Evolutionary conservation across 2,113 vertebrate species (phyloP), one percentile per base, ranked within the genome.

Genomic region (Mobula hypostoma): DNA sequence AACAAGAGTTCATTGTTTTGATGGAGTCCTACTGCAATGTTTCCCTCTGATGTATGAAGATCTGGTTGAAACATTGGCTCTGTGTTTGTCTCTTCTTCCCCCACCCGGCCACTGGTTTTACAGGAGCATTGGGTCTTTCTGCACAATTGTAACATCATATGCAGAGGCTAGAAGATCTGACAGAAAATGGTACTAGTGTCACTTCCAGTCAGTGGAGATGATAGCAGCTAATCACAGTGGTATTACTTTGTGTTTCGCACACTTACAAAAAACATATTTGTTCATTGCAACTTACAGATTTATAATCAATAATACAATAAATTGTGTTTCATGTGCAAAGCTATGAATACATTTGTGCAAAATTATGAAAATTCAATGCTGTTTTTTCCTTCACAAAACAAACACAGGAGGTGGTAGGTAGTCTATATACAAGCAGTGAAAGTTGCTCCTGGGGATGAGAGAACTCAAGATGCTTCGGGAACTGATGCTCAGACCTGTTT

Each of bases 401-500:
- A 19, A 12, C 19, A 21, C 74, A 74, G 14, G 36, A 7, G 74
- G 36, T 5, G 90, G 27, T 32, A 92, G 90, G 27, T 32, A 70
- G 88, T 36, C 2, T 19, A 15, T 21, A 36, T 63, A 7, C 63
- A 9, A 63, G 17, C 1, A 21, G 2, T 48, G 8, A 6, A 19
- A 29, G 61, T 32, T 66, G 85, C 85, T 63, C 85, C 85, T 56
- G 27, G 40, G 91, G 11, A 72, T 91, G 27, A 91, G 61, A 27
- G 19, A 63, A 66, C 5, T 93, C 70, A 56, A 5, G 32, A 27
- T 32, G 48, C 9, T 24, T 93, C 27, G 11, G 21, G 90, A 48
- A 76, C 12, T 36, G 87, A 91, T 19, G 19, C 36, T 63, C 87
- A 2, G 48, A 17, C 1, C 0, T 0, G 32, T 74, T 96, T 95